Conservation (phyloP, 1,140 invertebrate genomes). For the Hycleus cichorii region DNA sequence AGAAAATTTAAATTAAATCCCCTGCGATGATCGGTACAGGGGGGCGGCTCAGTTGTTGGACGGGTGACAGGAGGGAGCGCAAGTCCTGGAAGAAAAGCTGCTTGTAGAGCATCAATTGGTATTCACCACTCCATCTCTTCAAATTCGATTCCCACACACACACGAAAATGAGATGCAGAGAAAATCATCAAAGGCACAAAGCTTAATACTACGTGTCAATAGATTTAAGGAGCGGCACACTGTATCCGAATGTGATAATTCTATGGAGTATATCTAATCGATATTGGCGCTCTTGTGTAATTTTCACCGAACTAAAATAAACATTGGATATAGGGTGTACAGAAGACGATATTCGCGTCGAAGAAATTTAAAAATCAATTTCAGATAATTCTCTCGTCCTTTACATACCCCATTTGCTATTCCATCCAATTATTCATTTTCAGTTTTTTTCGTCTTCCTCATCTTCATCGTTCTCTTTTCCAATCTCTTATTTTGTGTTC, state of each 20-base stretch:
- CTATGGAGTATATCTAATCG: conserved; percentile 1
- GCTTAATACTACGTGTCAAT: conserved; percentile 31
- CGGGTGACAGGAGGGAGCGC: background rate
- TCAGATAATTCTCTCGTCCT: conserved; percentile 13
- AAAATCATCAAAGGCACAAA: conserved; percentile 43
- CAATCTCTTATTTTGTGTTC: background rate
- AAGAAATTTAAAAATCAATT: conserved; percentile 32
- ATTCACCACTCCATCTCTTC: conserved; percentile 40
- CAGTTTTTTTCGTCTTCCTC: background rate
- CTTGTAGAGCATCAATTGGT: conserved; percentile 39
- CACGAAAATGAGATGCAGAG: conserved; percentile 42
- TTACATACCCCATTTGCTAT: background rate
- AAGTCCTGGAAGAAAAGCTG: conserved; percentile 28
- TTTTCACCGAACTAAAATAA: conserved; percentile 24
- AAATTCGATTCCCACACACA: conserved; percentile 41
- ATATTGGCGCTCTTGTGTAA: conserved; percentile 12
- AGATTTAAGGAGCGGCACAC: conserved; percentile 29
- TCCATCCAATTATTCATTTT: too few relatives aligned
- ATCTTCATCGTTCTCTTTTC: background rate
- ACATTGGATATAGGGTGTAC: conserved; percentile 25
- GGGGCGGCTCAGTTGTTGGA: background rate
- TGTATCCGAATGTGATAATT: background rate
- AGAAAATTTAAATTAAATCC: conserved; percentile 14
- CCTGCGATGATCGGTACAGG: background rate
- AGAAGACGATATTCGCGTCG: conserved; percentile 19